Conservation (phyloP, 2,113 vertebrate genomes). For the Centrocercus urophasianus region DNA sequence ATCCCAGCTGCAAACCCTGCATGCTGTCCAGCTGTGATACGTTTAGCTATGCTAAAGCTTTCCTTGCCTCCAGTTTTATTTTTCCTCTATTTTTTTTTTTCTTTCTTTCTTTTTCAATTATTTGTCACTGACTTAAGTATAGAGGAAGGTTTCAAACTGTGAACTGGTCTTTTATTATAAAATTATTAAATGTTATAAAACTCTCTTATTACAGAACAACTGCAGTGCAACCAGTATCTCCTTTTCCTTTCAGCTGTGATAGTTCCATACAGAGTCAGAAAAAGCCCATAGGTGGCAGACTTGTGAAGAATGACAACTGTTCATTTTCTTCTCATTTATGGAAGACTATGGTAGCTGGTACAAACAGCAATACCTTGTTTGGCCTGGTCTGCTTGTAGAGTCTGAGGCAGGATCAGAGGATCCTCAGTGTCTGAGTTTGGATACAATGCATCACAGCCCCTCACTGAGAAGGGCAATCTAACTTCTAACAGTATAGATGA, state of each 20-base stretch:
- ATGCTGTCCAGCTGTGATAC: background rate
- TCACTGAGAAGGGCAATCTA: background rate
- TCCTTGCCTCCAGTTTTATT: background rate
- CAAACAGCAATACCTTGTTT: background rate
- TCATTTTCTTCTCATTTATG: background rate
- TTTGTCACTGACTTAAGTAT: background rate
- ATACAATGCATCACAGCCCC: background rate
- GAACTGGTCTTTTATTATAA: background rate
- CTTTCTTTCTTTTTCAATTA: background rate
- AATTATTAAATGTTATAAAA: background rate
- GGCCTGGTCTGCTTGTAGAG: background rate
- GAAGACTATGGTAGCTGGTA: background rate
- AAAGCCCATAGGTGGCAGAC: background rate
- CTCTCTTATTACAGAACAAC: background rate
- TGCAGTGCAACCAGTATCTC: background rate
- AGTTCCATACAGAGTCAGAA: background rate
- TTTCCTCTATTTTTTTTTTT: background rate
- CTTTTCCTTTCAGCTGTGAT: background rate
- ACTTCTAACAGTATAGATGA: slow-evolving; percentile 11
- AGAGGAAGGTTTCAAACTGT: background rate
- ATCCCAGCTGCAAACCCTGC: background rate
- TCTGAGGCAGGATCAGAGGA: background rate
- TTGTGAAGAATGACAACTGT: background rate
- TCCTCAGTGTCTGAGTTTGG: background rate
- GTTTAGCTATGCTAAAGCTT: background rate